Evolutionary conservation across 2,797 vertebrate genomes (phyloP).

Genomic region (Xerus rutilus): DNA sequence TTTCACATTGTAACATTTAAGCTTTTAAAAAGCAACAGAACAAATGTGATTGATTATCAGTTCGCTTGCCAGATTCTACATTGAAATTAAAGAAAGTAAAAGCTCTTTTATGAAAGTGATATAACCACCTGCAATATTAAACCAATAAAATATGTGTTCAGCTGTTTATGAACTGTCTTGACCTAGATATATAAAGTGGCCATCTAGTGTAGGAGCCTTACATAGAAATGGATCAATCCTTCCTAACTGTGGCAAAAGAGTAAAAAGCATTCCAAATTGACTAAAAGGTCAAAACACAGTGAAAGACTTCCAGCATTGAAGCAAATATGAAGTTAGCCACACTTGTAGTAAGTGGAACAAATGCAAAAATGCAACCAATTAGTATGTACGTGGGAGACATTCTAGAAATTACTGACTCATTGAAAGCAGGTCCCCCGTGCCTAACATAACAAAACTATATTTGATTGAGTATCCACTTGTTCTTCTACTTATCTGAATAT

Average conservation of each 20-base stretch:
- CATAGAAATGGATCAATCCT: constrained; percentile 67
- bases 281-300: constrained; percentile 76
- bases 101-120: constrained; percentile 74
- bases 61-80: constrained; percentile 73
- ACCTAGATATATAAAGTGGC: constrained; percentile 68
- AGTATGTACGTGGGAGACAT: background rate
- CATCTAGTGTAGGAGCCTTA: background rate
- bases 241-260: constrained; percentile 58
- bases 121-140: constrained; percentile 79
- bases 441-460: constrained; percentile 36
- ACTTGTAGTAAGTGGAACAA: constrained; percentile 62
- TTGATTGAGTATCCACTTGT: constrained; percentile 26
- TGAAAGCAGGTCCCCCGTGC: constrained; percentile 51
- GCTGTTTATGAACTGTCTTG: constrained; percentile 69
- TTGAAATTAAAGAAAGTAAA: constrained; percentile 81
- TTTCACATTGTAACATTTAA: constrained; percentile 76
- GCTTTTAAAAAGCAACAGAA: constrained; percentile 73
- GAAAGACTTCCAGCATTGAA: constrained; percentile 61
- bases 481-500: constrained; percentile 66
- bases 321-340: constrained; percentile 65
- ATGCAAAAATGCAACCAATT: constrained; percentile 58
- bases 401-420: constrained; percentile 71
- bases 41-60: constrained; percentile 83
- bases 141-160: constrained; percentile 70
- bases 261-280: constrained; percentile 74